Evolutionary conservation across 2,113 vertebrate species (phyloP), one percentile per base, ranked within the genome.

Genomic region (Plotosus lineatus): DNA sequence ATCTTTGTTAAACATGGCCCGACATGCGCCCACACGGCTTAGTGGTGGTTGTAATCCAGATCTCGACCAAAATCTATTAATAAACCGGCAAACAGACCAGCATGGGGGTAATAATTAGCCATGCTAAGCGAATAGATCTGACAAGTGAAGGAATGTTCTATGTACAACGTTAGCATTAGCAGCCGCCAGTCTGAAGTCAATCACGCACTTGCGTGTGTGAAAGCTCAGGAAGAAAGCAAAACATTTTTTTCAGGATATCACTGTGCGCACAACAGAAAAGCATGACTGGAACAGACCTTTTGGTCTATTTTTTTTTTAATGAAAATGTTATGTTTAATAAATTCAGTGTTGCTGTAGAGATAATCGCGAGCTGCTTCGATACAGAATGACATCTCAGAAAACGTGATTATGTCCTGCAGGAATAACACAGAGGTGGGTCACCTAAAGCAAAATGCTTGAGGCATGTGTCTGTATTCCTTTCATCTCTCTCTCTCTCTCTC

Each of bases 391-490:
- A 26, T 40, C 40, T 26, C 65, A 8, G 44, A 80, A 33, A 10
- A 23, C 38, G 14, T 21, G 33, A 55, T 55, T 33, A 36, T n/a
- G 11, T 71, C 44, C 65, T 74, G 51, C 69, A 66, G 50, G 40
- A 58, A 44, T 74, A 78, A 58, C 40, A 38, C 51, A 61, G 75
- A 80, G 75, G 94, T 93, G 94, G 93, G 92, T 92, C 91, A 94
- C 94, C 93, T 93, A 94, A 91, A 95, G 92, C 93, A 91, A 93
- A 92, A 90, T 85, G 94, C 93, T 92, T 92, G 93, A 94, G 94
- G 94, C 92, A 91, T 91, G 92, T 92, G 93, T 92, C 94, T 92
- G 69, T 73, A 42, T 38, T 78, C 82, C 46, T 55, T 66, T 46
- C 31, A 63, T 56, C 73, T 33, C 28, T 53, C 15, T 28, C 58